A percentile compares a stretch with the other conserved stretches of the same genome.
phyloP scores from a whole-genome alignment of 2,113 vertebrate genomes.

The Phasianus colchicus region DNA sequence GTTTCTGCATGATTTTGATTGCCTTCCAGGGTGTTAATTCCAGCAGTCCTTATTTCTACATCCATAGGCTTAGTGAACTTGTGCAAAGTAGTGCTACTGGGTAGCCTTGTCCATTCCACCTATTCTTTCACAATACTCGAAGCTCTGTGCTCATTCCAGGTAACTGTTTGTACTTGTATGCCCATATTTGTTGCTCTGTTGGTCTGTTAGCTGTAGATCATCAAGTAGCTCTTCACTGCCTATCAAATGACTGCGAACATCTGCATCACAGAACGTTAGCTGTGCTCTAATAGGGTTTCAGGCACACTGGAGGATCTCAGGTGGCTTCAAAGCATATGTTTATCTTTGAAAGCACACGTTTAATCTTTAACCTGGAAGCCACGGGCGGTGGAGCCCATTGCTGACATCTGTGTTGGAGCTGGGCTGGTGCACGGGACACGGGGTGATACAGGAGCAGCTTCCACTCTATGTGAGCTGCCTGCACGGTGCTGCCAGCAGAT shows the following conservation, averaged over 20 bases:
- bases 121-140: not conserved
- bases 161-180: not conserved
- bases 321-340: not conserved
- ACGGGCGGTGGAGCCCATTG: not conserved
- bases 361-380: not conserved
- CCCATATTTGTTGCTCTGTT: not conserved
- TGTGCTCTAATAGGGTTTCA: not conserved
- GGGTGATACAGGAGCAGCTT: not conserved
- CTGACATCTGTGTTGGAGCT: not conserved
- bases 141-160: not conserved
- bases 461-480: accelerated
- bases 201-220: not conserved
- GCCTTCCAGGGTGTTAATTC: not conserved
- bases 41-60: not conserved
- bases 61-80: not conserved
- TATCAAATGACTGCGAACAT: not conserved
- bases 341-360: not conserved
- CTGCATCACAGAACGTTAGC: not conserved
- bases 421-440: accelerated
- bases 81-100: not conserved
- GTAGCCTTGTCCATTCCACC: not conserved
- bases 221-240: not conserved
- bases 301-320: not conserved
- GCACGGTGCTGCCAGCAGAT: not conserved
- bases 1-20: not conserved